phyloP scores from a whole-genome alignment of 2,113 vertebrate genomes.

The Nesogale talazaci region DNA sequence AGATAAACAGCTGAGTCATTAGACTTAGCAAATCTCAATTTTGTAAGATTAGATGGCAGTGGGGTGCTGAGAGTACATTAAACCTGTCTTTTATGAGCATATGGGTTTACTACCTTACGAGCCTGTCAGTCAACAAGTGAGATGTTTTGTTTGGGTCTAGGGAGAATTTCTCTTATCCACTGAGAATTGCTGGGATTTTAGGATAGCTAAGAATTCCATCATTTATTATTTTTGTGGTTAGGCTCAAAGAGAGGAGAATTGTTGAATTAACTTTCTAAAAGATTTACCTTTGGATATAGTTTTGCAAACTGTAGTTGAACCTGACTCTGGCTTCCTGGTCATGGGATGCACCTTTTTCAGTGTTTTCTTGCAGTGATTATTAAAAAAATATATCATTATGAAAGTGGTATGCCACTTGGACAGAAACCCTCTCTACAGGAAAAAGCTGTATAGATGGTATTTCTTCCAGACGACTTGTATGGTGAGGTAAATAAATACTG shows the following conservation, averaged over 20 bases:
- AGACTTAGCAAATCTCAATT: constrained; percentile 55
- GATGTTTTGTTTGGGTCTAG: constrained; percentile 37
- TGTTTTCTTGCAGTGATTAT: constrained; percentile 22
- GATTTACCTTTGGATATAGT: background rate
- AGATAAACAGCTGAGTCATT: constrained; percentile 26
- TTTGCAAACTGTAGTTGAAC: constrained; percentile 22
- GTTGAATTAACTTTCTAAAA: constrained; percentile 9
- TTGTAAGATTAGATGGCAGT: constrained; percentile 37
- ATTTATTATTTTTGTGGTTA: constrained; percentile 46
- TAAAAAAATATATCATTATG: background rate
- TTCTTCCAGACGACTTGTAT: background rate
- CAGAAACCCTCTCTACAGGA: background rate
- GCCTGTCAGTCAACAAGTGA: constrained; percentile 34
- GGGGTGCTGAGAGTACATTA: constrained; percentile 17
- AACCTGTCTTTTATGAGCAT: constrained; percentile 41
- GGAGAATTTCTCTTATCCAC: constrained; percentile 39
- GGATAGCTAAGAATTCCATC: constrained; percentile 22
- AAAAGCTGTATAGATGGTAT: background rate
- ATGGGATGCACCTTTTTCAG: background rate
- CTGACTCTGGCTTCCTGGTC: background rate
- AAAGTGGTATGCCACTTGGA: background rate
- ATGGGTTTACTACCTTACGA: constrained; percentile 6
- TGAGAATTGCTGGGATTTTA: constrained; percentile 45
- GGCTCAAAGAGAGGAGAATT: background rate
- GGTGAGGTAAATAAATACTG: background rate